Evolutionary conservation across 2,797 vertebrate genomes (phyloP).

Genomic region (Neosalanx taihuensis): DNA sequence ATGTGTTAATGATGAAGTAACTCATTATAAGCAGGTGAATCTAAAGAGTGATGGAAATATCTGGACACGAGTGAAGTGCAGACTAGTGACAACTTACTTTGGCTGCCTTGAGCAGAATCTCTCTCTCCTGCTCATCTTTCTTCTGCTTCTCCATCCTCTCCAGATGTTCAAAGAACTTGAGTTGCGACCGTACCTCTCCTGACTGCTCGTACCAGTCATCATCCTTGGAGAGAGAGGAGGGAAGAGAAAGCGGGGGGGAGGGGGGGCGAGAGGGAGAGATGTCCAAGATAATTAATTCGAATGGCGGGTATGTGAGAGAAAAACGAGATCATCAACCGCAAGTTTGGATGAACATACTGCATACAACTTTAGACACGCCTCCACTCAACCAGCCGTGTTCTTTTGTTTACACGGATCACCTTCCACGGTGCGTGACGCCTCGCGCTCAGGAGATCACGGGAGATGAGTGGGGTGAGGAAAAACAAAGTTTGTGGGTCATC

Average conservation of each 20-base stretch:
- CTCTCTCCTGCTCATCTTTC: slow-evolving; percentile 87
- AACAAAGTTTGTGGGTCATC: slow-evolving; percentile 69
- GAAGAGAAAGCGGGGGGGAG: neutral
- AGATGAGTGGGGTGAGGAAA: slow-evolving; percentile 21
- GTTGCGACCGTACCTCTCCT: slow-evolving; percentile 81
- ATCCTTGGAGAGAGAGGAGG: slow-evolving; percentile 64
- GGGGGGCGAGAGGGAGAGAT: neutral
- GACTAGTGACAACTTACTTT: slow-evolving; percentile 70
- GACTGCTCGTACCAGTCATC: slow-evolving; percentile 81
- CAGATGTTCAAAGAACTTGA: slow-evolving; percentile 88
- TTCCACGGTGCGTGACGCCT: slow-evolving; percentile 22
- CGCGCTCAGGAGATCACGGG: slow-evolving; percentile 34
- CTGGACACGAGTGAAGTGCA: no score
- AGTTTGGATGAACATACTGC: slow-evolving; percentile 25
- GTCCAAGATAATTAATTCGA: neutral
- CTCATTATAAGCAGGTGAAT: no score
- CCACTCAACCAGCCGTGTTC: slow-evolving; percentile 31
- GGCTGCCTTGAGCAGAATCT: slow-evolving; percentile 85
- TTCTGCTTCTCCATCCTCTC: slow-evolving; percentile 87
- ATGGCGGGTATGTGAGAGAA: no score
- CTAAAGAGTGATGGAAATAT: neutral
- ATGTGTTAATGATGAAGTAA: no score
- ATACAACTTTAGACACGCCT: slow-evolving; percentile 24
- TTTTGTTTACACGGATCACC: slow-evolving; percentile 44
- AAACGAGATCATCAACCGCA: slow-evolving; percentile 17